Conservation (phyloP, 2,113 vertebrate genomes). For the Sinocyclocheilus anophthalmus region DNA sequence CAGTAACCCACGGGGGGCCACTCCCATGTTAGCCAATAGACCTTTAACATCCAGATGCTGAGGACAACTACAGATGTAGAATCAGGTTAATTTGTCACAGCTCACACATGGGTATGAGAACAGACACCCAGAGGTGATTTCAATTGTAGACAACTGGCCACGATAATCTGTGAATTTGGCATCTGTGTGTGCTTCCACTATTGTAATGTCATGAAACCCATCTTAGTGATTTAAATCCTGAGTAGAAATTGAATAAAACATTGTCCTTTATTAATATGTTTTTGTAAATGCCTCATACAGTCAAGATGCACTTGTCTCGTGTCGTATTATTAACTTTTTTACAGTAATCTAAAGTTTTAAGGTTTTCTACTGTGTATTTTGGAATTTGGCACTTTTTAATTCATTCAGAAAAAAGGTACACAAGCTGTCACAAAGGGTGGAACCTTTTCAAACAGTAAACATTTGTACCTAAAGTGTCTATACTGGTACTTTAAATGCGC, state of each 20-base stretch:
- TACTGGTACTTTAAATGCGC: too few relatives aligned
- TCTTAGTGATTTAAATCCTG: not conserved
- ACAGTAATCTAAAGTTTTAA: too few relatives aligned
- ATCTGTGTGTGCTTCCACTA: not conserved
- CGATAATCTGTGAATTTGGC: not conserved
- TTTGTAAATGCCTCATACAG: not conserved
- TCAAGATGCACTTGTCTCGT: not conserved
- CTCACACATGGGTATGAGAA: not conserved
- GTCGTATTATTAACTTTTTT: too few relatives aligned
- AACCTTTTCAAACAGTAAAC: too few relatives aligned
- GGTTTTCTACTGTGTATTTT: too few relatives aligned
- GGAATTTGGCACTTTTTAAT: too few relatives aligned
- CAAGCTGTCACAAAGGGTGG: too few relatives aligned
- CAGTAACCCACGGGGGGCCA: conserved; percentile 49
- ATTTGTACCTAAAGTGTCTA: too few relatives aligned
- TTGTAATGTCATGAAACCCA: not conserved
- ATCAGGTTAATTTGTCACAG: conserved; percentile 8
- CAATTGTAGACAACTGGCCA: not conserved
- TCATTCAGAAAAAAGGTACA: too few relatives aligned
- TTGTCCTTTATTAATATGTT: not conserved
- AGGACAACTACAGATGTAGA: conserved; percentile 20
- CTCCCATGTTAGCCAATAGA: conserved; percentile 18
- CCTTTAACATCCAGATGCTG: not conserved
- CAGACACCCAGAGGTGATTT: conserved; percentile 2
- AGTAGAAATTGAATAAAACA: not conserved